Base-by-base conservation (phyloP, 30 jellyfish, hydroid and myxozoan species). In the Aurelia aurita region DNA sequence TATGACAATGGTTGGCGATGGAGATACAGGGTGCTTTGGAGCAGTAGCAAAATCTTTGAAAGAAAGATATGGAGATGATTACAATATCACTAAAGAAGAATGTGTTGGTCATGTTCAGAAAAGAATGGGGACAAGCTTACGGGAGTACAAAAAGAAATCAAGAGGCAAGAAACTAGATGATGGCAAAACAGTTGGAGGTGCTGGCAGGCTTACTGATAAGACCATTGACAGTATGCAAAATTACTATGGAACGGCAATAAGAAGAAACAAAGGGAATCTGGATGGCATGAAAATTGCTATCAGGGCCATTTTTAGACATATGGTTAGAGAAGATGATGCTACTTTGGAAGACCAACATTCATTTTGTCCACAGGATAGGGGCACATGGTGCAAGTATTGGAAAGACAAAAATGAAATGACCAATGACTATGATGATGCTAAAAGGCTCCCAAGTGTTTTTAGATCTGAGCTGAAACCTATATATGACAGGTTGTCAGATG, bases 401-500 rank as follows among this genome's bases (percentile, higher is more conserved):
- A 31, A 51, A 67, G 88, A 77, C 26, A 32, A 57, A 15, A 4
- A 3, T 1, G 11, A 58, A 66, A 80, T 62, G 2, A 82, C 85
- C 46, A 28, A 18, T 0, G 43, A 65, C 3, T 82, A 82, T 47
- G 0, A 16, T 32, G 61, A 53, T 0, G 44, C 27, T 10, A 82
- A 68, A n/a, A 14, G 92, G 6, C 53, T 82, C 34, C 92, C 92
- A 16, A 26, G 63, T n/a, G 92, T 82, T 22, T 82, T 82, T 19
- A 5, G 79, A 43, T 5, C 28, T 5, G 57, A 62, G 34, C 58
- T 82, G 86, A 15, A 46, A 58, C 92, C 92, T 67, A 68, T 82
- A 5, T 74, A 67, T 70, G 71, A 68, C 26, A 70, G 77, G 22
- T 44, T 69, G 19, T 51, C 92, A 22, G 79, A 14, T 15, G 92